Percentiles rank a stretch among this genome's conserved stretches.
phyloP scores from a whole-genome alignment of 2,113 vertebrate genomes.

The Charadrius vociferus region DNA sequence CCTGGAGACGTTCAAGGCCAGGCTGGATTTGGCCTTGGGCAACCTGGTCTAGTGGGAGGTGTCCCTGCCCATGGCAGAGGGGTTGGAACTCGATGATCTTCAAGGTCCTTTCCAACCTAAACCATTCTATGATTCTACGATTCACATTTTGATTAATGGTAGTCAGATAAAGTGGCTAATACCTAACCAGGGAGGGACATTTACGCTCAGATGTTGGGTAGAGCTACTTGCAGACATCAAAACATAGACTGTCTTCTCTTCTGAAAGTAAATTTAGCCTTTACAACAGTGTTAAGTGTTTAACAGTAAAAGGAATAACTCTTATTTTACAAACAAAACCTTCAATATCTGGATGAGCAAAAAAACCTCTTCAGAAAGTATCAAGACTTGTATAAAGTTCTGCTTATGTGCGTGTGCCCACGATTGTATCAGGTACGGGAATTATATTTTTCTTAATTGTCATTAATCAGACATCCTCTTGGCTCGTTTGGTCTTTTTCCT shows the following conservation, averaged over 20 bases:
- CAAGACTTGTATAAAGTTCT: neutral
- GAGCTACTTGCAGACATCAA: neutral
- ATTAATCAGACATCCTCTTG: neutral
- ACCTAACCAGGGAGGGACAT: neutral
- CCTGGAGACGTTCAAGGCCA: too few relatives aligned
- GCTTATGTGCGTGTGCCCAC: neutral
- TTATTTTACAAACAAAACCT: neutral
- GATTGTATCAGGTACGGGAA: neutral
- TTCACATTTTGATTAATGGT: neutral
- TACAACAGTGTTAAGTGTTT: neutral
- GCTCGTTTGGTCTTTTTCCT: neutral
- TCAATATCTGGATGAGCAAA: neutral
- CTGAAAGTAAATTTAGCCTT: neutral
- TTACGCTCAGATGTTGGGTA: neutral
- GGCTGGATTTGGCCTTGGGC: too few relatives aligned
- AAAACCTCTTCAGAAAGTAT: neutral
- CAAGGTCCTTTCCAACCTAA: too few relatives aligned
- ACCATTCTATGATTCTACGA: too few relatives aligned
- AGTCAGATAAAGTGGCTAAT: neutral
- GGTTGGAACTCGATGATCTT: too few relatives aligned
- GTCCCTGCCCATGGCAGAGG: too few relatives aligned
- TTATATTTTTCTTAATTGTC: neutral
- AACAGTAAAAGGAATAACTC: neutral
- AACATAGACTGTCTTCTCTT: neutral
- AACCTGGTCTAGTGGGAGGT: too few relatives aligned